Conservation (phyloP, 2,888 invertebrate genomes). For the Sicus ferrugineus region DNA sequence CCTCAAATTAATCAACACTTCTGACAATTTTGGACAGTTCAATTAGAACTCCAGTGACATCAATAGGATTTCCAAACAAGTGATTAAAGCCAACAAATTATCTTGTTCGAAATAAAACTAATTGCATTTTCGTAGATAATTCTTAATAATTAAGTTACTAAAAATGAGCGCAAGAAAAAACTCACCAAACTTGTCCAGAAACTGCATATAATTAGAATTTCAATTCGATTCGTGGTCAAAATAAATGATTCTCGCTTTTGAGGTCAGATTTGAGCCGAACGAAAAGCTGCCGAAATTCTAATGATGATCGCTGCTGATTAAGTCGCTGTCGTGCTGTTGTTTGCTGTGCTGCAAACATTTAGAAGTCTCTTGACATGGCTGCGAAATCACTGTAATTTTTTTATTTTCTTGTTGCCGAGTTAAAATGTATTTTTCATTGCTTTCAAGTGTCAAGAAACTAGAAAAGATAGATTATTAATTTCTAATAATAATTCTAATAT, state of each 20-base stretch:
- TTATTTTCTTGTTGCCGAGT: no score
- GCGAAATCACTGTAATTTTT: no score
- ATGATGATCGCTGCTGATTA: conserved; percentile 16
- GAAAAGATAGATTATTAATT: no score
- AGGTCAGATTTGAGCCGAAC: conserved; percentile 17
- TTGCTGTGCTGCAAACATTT: no score
- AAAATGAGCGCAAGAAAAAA: conserved; percentile 12
- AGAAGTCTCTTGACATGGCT: no score
- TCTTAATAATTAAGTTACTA: background rate
- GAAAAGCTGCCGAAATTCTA: conserved; percentile 21
- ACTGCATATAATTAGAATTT: conserved; percentile 46
- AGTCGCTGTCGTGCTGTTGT: background rate
- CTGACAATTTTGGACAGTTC: background rate
- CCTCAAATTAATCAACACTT: no score
- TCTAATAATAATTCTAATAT: no score
- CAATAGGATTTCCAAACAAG: no score
- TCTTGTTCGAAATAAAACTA: background rate
- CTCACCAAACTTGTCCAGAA: conserved; percentile 55
- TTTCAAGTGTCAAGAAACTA: no score
- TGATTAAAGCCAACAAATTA: no score
- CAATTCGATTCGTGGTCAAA: conserved; percentile 14
- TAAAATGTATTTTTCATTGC: no score
- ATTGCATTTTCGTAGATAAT: background rate
- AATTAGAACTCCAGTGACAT: background rate
- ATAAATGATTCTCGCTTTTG: conserved; percentile 5